phyloP scores from a whole-genome alignment of 30 jellyfish, hydroid and myxozoan genomes.

The Chrysaora quinquecirrha region DNA sequence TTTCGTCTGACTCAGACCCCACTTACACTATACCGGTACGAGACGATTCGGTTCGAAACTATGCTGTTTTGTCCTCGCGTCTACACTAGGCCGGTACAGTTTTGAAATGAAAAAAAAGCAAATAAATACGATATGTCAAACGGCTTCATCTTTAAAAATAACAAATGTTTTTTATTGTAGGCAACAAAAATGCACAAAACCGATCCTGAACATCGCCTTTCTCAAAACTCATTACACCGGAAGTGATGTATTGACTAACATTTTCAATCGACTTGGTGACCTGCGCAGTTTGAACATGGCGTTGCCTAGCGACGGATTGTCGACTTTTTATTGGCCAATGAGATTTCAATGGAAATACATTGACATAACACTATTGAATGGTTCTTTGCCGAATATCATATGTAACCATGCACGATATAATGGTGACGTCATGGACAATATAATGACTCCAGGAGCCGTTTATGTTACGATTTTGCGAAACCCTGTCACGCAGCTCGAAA shows the following conservation, averaged over 20 bases:
- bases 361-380: constrained; percentile 90
- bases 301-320: constrained; percentile 96
- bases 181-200: constrained; percentile 91
- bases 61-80: too few species aligned
- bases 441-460: constrained; percentile 92
- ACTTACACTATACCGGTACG: too few species aligned
- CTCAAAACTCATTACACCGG: constrained; percentile 98
- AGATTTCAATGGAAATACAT: constrained; percentile 98
- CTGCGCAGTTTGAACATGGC: constrained; percentile 88
- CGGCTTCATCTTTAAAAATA: too few species aligned
- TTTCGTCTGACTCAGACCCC: too few species aligned
- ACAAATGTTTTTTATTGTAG: constrained; percentile 62
- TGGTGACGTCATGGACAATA: constrained; percentile 98
- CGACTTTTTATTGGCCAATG: constrained; percentile 99
- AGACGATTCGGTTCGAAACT: too few species aligned
- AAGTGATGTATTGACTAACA: constrained; percentile 96
- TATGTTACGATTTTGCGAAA: constrained; percentile 87
- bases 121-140: too few species aligned
- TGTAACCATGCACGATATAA: constrained; percentile 97
- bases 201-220: constrained; percentile 83
- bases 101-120: too few species aligned
- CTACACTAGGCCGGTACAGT: too few species aligned
- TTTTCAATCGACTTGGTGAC: constrained; percentile 92
- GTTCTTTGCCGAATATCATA: constrained; percentile 92
- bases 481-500: constrained; percentile 94